phyloP scores from a whole-genome alignment of 2,113 vertebrate species.

The Okapia johnstoni region DNA sequence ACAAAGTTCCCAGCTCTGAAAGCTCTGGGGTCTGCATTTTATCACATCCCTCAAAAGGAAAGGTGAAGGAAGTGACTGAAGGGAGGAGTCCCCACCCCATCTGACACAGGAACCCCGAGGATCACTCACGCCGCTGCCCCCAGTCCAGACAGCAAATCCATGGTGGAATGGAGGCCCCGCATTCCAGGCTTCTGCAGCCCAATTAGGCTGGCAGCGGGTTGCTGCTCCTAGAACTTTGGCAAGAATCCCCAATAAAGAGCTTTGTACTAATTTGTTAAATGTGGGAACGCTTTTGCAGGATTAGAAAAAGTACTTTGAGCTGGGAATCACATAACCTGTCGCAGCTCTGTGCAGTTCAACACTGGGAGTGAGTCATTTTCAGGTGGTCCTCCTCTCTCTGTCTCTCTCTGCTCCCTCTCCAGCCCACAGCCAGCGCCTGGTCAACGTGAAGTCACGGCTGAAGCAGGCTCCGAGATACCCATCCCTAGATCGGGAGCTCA shows the following conservation, averaged over 20 bases:
- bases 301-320: neutral
- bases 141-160: neutral
- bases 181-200: neutral
- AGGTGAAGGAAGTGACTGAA: neutral
- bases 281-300: neutral
- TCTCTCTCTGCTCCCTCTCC: fast-evolving
- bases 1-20: neutral
- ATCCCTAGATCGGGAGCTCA: conserved; percentile 88
- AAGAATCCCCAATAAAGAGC: neutral
- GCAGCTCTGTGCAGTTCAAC: fast-evolving
- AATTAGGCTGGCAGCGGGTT: fast-evolving
- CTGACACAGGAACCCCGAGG: neutral
- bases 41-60: neutral
- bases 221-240: neutral
- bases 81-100: neutral
- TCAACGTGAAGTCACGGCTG: conserved; percentile 93
- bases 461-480: conserved; percentile 88
- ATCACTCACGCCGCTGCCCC: neutral
- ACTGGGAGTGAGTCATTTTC: fast-evolving
- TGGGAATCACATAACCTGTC: neutral
- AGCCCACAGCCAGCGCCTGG: conserved; percentile 95
- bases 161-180: neutral
- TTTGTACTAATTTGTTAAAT: neutral
- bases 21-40: neutral
- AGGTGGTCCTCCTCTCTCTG: fast-evolving